Percentiles rank a stretch among this genome's conserved stretches.
These are phyloP conservation scores for Steromphala cineraria DNA, from an alignment of 2,888 invertebrate genomes.

Conservation along the genomic window DNA sequence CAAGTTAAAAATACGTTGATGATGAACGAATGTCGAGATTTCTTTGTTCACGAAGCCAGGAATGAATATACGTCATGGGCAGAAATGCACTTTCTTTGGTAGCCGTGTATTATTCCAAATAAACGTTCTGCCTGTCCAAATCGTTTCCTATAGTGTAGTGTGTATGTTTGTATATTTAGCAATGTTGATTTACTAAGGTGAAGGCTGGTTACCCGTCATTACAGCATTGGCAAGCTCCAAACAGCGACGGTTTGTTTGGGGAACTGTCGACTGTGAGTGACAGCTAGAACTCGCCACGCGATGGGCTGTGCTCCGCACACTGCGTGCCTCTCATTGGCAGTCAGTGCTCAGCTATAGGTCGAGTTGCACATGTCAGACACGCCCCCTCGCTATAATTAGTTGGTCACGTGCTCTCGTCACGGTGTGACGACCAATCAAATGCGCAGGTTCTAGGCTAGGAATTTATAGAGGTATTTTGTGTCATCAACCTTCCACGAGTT, in stretches of 20 bases:
- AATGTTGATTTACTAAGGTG: constrained; percentile 9
- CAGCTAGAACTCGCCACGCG: constrained; percentile 2
- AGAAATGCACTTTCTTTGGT: background rate
- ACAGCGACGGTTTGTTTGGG: constrained; percentile 15
- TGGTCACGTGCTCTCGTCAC: constrained; percentile 35
- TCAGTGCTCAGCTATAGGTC: background rate
- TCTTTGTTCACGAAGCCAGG: no score
- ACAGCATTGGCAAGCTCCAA: background rate
- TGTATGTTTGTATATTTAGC: background rate
- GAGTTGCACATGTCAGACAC: constrained; percentile 22
- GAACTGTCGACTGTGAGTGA: constrained; percentile 5
- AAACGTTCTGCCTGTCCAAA: background rate
- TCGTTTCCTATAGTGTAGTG: background rate
- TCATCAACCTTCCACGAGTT: constrained; percentile 26
- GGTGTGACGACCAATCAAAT: constrained; percentile 37
- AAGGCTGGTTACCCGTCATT: background rate
- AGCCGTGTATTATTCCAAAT: background rate
- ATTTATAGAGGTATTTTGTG: constrained; percentile 41
- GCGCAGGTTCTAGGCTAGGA: constrained; percentile 24
- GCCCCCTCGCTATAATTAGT: constrained; percentile 35
- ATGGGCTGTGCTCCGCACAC: constrained; percentile 12
- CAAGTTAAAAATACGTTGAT: no score
- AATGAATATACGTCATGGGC: no score
- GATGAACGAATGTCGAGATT: no score
- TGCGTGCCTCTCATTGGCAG: background rate